A percentile compares a stretch with the other conserved stretches of the same genome.
These are phyloP conservation scores for Panurus biarmicus DNA, from an alignment of 2,113 vertebrate genomes.

Conservation along the genomic window DNA sequence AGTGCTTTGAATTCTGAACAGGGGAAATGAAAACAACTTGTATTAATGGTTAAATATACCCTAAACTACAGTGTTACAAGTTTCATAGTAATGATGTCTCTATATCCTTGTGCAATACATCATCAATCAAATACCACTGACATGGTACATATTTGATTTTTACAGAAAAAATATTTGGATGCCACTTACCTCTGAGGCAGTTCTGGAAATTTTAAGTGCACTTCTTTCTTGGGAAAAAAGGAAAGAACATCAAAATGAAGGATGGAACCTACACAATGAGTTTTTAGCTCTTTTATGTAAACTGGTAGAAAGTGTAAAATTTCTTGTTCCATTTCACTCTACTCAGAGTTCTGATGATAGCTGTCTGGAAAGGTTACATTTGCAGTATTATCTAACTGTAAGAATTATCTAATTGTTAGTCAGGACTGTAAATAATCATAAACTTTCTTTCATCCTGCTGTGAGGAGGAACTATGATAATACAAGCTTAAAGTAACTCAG, in stretches of 20 bases:
- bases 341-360: background rate
- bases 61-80: slow-evolving; percentile 54
- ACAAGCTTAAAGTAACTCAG: background rate
- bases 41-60: slow-evolving; percentile 73
- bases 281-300: slow-evolving; percentile 35
- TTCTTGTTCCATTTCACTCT: slow-evolving; percentile 13
- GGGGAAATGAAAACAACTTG: slow-evolving; percentile 65
- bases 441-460: background rate
- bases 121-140: slow-evolving; percentile 63
- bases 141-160: slow-evolving; percentile 60
- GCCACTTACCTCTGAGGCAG: slow-evolving; percentile 53
- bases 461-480: background rate
- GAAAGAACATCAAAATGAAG: slow-evolving; percentile 53
- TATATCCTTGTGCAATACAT: slow-evolving; percentile 41
- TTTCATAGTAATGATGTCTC: slow-evolving; percentile 56
- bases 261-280: slow-evolving; percentile 39
- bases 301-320: background rate
- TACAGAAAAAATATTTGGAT: slow-evolving; percentile 64
- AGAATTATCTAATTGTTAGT: background rate
- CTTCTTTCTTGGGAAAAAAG: slow-evolving; percentile 53
- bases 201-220: slow-evolving; percentile 63
- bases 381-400: background rate
- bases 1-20: slow-evolving; percentile 47
- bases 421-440: background rate
- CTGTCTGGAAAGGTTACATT: slow-evolving; percentile 5